Conservation (phyloP, 1,140 invertebrate species). For the Archivesica marissinica region DNA sequence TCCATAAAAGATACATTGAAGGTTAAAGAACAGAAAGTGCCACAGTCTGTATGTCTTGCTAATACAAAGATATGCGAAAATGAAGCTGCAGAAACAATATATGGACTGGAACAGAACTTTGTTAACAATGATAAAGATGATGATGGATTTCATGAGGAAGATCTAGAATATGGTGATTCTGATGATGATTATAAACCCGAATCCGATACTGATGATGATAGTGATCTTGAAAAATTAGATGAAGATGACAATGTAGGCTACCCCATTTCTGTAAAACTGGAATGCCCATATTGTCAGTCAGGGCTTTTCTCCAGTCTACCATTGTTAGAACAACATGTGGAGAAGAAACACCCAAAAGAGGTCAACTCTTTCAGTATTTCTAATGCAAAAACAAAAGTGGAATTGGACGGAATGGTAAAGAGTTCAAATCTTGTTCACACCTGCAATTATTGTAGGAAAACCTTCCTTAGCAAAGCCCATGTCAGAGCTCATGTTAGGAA, state of each 20-base stretch:
- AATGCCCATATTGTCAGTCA: slow-evolving; percentile 30
- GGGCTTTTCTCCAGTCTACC: background rate
- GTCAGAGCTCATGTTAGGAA: slow-evolving; percentile 19
- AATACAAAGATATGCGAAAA: background rate
- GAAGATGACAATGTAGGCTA: slow-evolving; percentile 17
- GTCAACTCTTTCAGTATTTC: background rate
- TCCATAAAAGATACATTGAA: background rate
- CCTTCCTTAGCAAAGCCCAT: slow-evolving; percentile 1
- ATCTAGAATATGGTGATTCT: slow-evolving; percentile 30
- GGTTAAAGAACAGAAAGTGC: background rate
- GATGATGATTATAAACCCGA: slow-evolving; percentile 33
- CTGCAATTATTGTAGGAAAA: slow-evolving; percentile 32
- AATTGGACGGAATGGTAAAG: background rate
- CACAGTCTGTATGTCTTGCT: too few species aligned
- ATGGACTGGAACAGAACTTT: background rate
- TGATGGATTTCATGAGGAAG: background rate
- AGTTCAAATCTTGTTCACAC: slow-evolving; percentile 12
- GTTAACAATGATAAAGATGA: slow-evolving; percentile 2
- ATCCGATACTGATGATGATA: slow-evolving; percentile 1
- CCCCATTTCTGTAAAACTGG: slow-evolving; percentile 1
- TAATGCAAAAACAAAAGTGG: slow-evolving; percentile 8
- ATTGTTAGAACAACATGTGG: background rate
- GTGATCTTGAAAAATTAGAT: background rate
- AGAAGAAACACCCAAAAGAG: slow-evolving; percentile 18
- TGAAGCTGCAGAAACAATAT: background rate